Evolutionary conservation across 2,888 invertebrate species (phyloP), one percentile per base, ranked within the genome.

Genomic region (Campoplex nolae): DNA sequence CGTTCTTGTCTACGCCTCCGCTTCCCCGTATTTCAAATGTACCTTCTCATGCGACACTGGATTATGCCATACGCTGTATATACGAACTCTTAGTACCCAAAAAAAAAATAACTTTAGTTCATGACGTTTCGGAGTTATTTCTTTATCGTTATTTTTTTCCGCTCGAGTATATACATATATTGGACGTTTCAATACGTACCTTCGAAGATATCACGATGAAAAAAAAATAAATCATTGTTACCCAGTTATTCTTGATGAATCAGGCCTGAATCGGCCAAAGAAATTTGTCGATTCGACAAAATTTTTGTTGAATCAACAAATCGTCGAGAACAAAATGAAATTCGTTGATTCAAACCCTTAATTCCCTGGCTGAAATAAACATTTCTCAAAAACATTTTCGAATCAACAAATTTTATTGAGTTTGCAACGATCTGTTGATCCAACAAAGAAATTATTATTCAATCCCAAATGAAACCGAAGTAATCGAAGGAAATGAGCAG

Each of bases 61-160:
- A 86, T 81, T 78, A 87, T 84, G 82, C 82, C 32, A 45, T 68
- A 70, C 84, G 51, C n/a, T 80, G 68, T 51, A n/a, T n/a, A n/a
- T n/a, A 82, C 62, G 67, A 74, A 83, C 51, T 74, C 74, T 23
- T 4, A 71, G 62, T 62, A 65, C 70, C 35, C 16, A 23, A 75
- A 62, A 67, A 71, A 71, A 51, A 23, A 28, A 70, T 28, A 28
- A 32, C 23, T 13, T 58, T 35, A 35, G 62, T 35, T 16, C 16
- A 70, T 73, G 51, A 32, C 32, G 56, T 65, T 48, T 48, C 2
- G 13, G 56, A 70, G 13, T 58, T 79, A 51, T 76, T 71, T 48
- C 23, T 9, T 38, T 4, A 16, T 13, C 9, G 67, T 35, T 65
- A 0, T 65, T 13, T 4, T 65, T 28, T 51, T 65, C 18, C 35